Conservation (phyloP, 2,888 invertebrate genomes). For the Tinea semifulvella region DNA sequence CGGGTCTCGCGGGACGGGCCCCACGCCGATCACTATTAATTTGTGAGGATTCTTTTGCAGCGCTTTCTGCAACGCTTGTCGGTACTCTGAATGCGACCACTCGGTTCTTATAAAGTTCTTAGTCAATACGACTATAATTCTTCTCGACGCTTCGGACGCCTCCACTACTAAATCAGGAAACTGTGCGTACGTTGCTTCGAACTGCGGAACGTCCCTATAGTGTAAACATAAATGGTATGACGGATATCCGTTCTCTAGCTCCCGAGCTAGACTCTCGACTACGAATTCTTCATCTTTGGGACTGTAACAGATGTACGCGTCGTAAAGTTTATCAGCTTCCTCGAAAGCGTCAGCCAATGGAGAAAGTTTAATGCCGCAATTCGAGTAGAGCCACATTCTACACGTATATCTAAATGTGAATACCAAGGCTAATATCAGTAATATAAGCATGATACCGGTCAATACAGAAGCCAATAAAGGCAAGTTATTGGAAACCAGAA, state of each 20-base stretch:
- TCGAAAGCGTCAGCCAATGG: conserved; percentile 75
- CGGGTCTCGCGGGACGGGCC: conserved; percentile 84
- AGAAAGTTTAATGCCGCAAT: conserved; percentile 86
- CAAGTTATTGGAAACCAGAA: conserved; percentile 83
- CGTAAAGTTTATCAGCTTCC: conserved; percentile 88
- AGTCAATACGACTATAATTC: conserved; percentile 88
- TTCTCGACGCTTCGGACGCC: conserved; percentile 86
- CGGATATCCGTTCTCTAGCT: conserved; percentile 82
- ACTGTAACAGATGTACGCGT: conserved; percentile 93
- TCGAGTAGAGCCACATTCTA: conserved; percentile 88
- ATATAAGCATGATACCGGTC: conserved; percentile 78
- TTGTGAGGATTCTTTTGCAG: conserved; percentile 84
- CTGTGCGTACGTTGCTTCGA: conserved; percentile 75
- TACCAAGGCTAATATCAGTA: conserved; percentile 79
- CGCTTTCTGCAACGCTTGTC: conserved; percentile 89
- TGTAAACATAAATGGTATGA: conserved; percentile 88
- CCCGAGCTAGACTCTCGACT: conserved; percentile 83
- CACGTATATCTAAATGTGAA: conserved; percentile 89
- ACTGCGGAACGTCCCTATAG: conserved; percentile 83
- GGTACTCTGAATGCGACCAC: conserved; percentile 91
- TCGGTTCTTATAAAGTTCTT: conserved; percentile 91
- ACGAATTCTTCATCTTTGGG: conserved; percentile 93
- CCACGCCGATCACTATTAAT: conserved; percentile 84
- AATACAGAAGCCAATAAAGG: conserved; percentile 83
- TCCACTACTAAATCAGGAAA: conserved; percentile 81